Conservation (phyloP, 2,888 invertebrate genomes). For the Pseudoips prasinana region DNA sequence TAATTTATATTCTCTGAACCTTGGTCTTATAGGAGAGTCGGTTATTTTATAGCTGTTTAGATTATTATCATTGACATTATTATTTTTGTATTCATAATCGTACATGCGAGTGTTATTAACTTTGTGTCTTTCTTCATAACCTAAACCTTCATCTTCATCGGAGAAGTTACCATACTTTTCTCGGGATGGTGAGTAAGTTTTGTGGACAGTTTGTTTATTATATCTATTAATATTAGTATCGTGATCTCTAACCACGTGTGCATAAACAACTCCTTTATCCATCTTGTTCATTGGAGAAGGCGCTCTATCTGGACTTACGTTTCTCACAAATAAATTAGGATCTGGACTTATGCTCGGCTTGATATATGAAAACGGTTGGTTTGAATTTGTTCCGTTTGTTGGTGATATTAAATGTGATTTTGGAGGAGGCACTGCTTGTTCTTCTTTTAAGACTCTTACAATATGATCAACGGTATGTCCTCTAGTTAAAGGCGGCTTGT, state of each 20-base stretch:
- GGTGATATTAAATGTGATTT: conserved; percentile 84
- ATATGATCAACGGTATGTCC: conserved; percentile 89
- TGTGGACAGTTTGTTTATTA: conserved; percentile 77
- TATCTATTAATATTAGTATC: conserved; percentile 46
- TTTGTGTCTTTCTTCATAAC: conserved; percentile 84
- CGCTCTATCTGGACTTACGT: conserved; percentile 71
- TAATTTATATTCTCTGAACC: conserved; percentile 82
- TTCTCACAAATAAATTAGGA: conserved; percentile 66
- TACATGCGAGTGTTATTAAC: conserved; percentile 54
- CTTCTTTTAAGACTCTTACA: conserved; percentile 88
- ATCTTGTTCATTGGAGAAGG: conserved; percentile 72
- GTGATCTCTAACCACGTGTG: conserved; percentile 85
- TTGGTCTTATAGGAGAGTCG: conserved; percentile 84
- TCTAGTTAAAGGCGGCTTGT: conserved; percentile 86
- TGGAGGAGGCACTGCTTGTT: conserved; percentile 85
- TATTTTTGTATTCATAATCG: conserved; percentile 72
- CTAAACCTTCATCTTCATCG: conserved; percentile 91
- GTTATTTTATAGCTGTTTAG: conserved; percentile 68
- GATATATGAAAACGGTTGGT: conserved; percentile 92
- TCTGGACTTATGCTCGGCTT: conserved; percentile 81
- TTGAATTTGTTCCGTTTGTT: conserved; percentile 85
- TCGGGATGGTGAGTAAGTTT: conserved; percentile 69
- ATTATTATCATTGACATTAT: conserved; percentile 64
- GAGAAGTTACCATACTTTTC: conserved; percentile 82
- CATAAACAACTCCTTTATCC: conserved; percentile 87